Evolutionary conservation across 1,140 invertebrate genomes (phyloP).

Genomic region (Mylabris phalerata): DNA sequence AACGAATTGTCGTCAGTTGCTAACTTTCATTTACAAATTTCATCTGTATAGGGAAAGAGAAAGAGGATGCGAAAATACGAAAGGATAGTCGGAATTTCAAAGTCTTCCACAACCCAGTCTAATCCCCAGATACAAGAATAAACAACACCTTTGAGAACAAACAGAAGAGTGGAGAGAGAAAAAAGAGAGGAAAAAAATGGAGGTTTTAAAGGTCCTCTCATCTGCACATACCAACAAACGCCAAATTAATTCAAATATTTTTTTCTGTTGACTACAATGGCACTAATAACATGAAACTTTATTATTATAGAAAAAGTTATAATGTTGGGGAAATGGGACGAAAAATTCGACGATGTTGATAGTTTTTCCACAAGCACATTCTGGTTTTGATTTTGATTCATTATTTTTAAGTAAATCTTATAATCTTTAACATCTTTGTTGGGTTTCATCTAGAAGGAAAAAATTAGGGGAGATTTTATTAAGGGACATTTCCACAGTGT

Average conservation of each 20-base stretch:
- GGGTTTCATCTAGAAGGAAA: too few relatives aligned
- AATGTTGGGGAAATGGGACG: background rate
- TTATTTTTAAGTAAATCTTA: background rate
- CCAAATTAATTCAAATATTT: slow-evolving; percentile 9
- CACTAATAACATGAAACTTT: slow-evolving; percentile 9
- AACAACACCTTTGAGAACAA: background rate
- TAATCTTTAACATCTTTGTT: too few relatives aligned
- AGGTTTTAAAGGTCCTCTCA: too few relatives aligned
- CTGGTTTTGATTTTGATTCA: background rate
- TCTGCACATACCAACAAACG: background rate
- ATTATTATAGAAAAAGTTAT: slow-evolving; percentile 1
- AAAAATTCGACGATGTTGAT: background rate
- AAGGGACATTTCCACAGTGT: too few relatives aligned
- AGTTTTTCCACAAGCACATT: background rate
- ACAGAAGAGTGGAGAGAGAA: too few relatives aligned
- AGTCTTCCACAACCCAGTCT: background rate
- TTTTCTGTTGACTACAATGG: background rate
- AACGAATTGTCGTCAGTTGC: slow-evolving; percentile 10
- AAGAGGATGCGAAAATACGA: too few relatives aligned
- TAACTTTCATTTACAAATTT: slow-evolving; percentile 10
- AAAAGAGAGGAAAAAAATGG: too few relatives aligned
- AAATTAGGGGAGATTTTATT: too few relatives aligned
- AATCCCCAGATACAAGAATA: slow-evolving; percentile 3
- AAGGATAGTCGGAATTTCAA: background rate
- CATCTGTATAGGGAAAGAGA: background rate